phyloP scores from a whole-genome alignment of 2,888 invertebrate genomes.

The Drosophila vallismaia region DNA sequence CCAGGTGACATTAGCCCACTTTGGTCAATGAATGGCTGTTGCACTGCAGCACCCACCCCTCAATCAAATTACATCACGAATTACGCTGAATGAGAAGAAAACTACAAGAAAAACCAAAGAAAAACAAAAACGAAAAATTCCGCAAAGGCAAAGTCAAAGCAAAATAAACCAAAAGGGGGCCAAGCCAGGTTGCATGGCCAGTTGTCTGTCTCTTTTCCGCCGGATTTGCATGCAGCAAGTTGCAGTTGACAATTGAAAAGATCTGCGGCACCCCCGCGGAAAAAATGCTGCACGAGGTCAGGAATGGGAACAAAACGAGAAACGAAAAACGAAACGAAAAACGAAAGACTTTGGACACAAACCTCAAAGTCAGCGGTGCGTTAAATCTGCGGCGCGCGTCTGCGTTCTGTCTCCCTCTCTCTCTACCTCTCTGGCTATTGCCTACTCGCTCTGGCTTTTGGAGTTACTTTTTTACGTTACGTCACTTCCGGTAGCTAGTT shows the following conservation, averaged over 20 bases:
- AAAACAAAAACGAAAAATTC: slow-evolving; percentile 7
- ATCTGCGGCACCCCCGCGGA: slow-evolving; percentile 14
- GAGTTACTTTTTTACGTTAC: background rate
- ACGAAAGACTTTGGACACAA: slow-evolving; percentile 74
- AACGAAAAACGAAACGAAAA: slow-evolving; percentile 24
- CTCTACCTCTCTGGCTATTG: background rate
- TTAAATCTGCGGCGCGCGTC: slow-evolving; percentile 52
- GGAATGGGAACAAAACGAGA: slow-evolving; percentile 10
- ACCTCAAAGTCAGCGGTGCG: slow-evolving; percentile 61
- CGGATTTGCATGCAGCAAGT: slow-evolving; percentile 18
- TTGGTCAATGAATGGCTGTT: slow-evolving; percentile 23
- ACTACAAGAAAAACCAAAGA: background rate
- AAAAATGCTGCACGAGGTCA: slow-evolving; percentile 70
- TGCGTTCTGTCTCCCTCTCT: background rate
- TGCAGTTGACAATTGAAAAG: slow-evolving; percentile 19
- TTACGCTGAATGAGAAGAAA: slow-evolving; percentile 14
- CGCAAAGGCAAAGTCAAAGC: background rate
- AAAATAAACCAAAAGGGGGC: slow-evolving; percentile 4
- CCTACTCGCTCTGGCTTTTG: background rate
- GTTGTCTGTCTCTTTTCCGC: background rate
- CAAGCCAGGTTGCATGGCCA: background rate
- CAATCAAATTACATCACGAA: slow-evolving; percentile 19
- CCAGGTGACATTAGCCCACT: slow-evolving; percentile 33
- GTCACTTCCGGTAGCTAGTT: slow-evolving; percentile 1
- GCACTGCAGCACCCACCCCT: background rate